Conservation (phyloP, 2,113 vertebrate species). For the Eublepharis macularius region DNA sequence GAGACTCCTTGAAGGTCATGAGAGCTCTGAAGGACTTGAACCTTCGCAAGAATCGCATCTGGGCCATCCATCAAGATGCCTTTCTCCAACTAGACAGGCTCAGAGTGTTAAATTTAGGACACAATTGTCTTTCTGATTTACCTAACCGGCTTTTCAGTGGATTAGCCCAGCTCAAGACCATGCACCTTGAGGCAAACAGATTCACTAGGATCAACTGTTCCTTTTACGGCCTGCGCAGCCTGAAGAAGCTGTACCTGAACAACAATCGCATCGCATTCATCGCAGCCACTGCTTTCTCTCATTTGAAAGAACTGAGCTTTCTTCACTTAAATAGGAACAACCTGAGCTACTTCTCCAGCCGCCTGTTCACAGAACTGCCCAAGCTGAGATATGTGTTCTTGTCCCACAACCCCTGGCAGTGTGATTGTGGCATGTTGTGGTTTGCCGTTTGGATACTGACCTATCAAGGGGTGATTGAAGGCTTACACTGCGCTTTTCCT, state of each 20-base stretch:
- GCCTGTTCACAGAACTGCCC: not conserved
- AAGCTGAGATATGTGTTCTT: conserved; percentile 49
- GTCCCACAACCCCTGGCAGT: conserved; percentile 67
- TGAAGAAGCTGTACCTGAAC: conserved; percentile 69
- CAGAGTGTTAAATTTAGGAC: conserved; percentile 69
- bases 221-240: conserved; percentile 49
- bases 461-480: not conserved
- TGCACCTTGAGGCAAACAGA: conserved; percentile 70
- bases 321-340: conserved; percentile 69
- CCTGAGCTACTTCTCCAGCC: conserved; percentile 57
- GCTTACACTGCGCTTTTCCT: conserved; percentile 41
- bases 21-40: conserved; percentile 51
- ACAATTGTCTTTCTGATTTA: conserved; percentile 68
- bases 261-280: conserved; percentile 61
- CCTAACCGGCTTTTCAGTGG: conserved; percentile 70
- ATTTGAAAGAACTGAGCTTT: conserved; percentile 58
- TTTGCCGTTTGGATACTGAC: conserved; percentile 10
- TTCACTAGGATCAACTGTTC: conserved; percentile 57
- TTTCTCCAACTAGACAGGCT: conserved; percentile 64
- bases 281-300: conserved; percentile 47
- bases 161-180: conserved; percentile 62
- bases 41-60: conserved; percentile 70
- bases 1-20: conserved; percentile 66
- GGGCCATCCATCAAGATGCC: conserved; percentile 64
- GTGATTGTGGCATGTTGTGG: conserved; percentile 56